A percentile compares a stretch with the other conserved stretches of the same genome.
phyloP scores from a whole-genome alignment of 2,888 invertebrate species.

The Rotaria macrura region DNA sequence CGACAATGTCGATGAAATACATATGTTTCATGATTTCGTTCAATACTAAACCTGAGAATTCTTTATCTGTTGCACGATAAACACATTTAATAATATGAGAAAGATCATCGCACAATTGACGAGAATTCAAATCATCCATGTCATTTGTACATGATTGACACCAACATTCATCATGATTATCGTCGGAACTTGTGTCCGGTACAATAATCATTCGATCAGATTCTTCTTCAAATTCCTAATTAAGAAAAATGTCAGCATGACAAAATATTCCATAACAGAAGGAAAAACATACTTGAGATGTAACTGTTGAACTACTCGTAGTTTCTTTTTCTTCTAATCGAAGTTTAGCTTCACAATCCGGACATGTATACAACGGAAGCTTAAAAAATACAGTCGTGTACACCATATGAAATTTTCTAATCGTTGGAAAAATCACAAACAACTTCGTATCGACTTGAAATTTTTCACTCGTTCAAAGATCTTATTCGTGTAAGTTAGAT shows the following conservation, averaged over 20 bases:
- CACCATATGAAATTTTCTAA: too few species aligned
- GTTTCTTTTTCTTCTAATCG: conserved; percentile 10
- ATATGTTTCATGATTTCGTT: too few species aligned
- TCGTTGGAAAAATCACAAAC: too few species aligned
- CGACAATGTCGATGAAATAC: too few species aligned
- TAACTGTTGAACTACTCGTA: background rate
- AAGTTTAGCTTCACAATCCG: background rate
- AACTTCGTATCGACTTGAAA: too few species aligned
- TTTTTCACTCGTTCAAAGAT: too few species aligned
- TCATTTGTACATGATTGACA: conserved; percentile 8
- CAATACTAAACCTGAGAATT: background rate
- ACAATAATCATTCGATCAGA: background rate
- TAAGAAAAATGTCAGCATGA: background rate
- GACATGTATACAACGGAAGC: conserved; percentile 2
- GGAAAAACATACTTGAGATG: background rate
- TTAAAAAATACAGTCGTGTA: too few species aligned
- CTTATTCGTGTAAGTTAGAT: too few species aligned
- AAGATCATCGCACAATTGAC: background rate
- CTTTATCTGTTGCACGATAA: background rate
- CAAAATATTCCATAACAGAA: background rate
- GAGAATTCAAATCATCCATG: background rate
- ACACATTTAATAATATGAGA: conserved; percentile 17
- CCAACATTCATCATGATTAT: background rate
- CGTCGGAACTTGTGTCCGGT: background rate
- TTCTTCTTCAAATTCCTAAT: background rate